These are phyloP conservation scores for Listronotus bonariensis DNA, from an alignment of 1,140 invertebrate species.

Conservation along the genomic window DNA sequence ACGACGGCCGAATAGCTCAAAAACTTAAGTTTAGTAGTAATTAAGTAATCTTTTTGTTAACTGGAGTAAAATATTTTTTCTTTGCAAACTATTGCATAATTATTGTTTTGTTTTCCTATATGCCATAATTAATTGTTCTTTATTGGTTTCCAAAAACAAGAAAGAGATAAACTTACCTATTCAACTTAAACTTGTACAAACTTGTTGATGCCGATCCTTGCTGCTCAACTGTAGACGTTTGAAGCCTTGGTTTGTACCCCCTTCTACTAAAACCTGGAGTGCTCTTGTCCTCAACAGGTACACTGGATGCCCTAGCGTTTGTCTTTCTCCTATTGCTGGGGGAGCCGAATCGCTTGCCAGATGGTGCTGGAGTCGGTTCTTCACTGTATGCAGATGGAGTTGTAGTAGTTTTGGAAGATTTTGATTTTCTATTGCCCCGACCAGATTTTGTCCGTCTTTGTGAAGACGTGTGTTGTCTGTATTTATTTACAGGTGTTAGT, in stretches of 20 bases:
- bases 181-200: constrained; percentile 75
- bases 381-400: constrained; percentile 70
- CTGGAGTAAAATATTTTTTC: no score
- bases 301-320: constrained; percentile 32
- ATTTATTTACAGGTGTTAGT: constrained; percentile 57
- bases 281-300: constrained; percentile 43
- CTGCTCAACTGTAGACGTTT: constrained; percentile 61
- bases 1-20: no score
- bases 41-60: no score
- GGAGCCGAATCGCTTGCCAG: constrained; percentile 52
- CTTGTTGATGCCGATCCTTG: constrained; percentile 60
- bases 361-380: constrained; percentile 57
- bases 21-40: no score
- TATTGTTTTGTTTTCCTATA: no score
- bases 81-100: no score
- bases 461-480: constrained; percentile 53
- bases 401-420: constrained; percentile 44
- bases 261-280: constrained; percentile 59
- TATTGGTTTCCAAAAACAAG: no score
- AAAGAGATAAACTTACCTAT: constrained; percentile 60
- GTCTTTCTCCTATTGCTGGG: constrained; percentile 45
- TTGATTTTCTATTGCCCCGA: constrained; percentile 43
- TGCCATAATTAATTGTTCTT: no score
- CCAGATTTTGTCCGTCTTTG: constrained; percentile 51
- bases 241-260: constrained; percentile 65